Percentiles rank a stretch among this genome's conserved stretches.
These are phyloP conservation scores for Sterrhoptilus dennistouni DNA, from an alignment of 2,113 vertebrate genomes.

Conservation along the genomic window DNA sequence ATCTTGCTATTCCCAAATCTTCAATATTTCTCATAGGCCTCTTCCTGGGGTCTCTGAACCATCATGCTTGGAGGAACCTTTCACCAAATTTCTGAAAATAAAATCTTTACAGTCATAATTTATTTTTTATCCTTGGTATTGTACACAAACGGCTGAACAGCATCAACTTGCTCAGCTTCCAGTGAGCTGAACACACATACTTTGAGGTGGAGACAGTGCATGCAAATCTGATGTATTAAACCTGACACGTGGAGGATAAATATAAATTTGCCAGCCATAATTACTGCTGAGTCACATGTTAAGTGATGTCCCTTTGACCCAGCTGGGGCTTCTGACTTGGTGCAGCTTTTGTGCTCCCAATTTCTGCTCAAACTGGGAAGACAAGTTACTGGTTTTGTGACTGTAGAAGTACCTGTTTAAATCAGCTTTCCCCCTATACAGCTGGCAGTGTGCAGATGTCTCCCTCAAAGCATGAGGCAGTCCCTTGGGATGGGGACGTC, in stretches of 20 bases:
- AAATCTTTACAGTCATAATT: background rate
- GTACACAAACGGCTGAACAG: background rate
- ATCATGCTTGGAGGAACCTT: background rate
- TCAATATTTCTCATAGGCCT: background rate
- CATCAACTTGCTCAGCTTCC: background rate
- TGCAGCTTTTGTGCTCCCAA: background rate
- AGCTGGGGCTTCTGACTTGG: background rate
- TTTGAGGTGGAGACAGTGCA: background rate
- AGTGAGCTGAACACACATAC: background rate
- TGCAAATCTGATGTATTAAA: background rate
- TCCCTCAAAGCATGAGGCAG: accelerated
- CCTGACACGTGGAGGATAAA: background rate
- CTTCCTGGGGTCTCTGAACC: background rate
- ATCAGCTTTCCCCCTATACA: background rate
- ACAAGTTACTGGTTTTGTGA: accelerated
- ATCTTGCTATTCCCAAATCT: background rate
- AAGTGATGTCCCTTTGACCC: background rate
- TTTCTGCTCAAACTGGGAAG: background rate
- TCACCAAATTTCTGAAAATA: background rate
- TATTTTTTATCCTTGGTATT: background rate
- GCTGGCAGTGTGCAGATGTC: background rate
- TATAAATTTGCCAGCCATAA: background rate
- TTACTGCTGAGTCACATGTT: background rate
- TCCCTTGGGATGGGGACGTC: accelerated
- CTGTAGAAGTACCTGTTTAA: background rate